A percentile compares a stretch with the other conserved stretches of the same genome.
Evolutionary conservation across 1,140 invertebrate genomes (phyloP).

Genomic region (Philotrypesis tridentata): DNA sequence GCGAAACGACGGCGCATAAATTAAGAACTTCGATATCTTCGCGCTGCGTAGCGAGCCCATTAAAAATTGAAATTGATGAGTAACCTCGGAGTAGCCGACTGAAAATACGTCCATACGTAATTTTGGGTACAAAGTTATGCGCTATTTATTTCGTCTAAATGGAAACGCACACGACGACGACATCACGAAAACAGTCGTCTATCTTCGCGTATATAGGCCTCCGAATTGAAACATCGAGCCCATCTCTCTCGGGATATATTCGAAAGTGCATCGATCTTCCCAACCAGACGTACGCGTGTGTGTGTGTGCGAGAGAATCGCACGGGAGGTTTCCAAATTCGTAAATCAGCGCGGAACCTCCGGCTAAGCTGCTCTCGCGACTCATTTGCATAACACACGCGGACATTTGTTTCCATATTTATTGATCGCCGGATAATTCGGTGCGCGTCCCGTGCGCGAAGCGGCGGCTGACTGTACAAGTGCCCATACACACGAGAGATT

Average conservation of each 20-base stretch:
- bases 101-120: too few relatives aligned
- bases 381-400: constrained; percentile 5
- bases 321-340: background rate
- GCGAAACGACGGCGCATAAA: background rate
- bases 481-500: background rate
- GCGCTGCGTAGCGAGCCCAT: too few relatives aligned
- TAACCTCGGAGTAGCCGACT: too few relatives aligned
- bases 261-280: background rate
- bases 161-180: background rate
- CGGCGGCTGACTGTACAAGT: too few relatives aligned
- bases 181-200: too few relatives aligned
- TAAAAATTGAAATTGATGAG: too few relatives aligned
- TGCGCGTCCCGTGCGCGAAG: background rate
- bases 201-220: too few relatives aligned
- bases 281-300: too few relatives aligned
- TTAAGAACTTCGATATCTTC: background rate
- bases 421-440: constrained; percentile 21
- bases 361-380: background rate
- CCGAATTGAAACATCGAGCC: background rate
- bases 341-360: background rate
- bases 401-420: constrained; percentile 17
- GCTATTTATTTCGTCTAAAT: background rate
- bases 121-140: background rate
- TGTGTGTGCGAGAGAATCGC: background rate
- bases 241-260: too few relatives aligned